These are phyloP conservation scores for Danio tinwini DNA, from an alignment of 2,797 vertebrate species.

Conservation along the genomic window DNA sequence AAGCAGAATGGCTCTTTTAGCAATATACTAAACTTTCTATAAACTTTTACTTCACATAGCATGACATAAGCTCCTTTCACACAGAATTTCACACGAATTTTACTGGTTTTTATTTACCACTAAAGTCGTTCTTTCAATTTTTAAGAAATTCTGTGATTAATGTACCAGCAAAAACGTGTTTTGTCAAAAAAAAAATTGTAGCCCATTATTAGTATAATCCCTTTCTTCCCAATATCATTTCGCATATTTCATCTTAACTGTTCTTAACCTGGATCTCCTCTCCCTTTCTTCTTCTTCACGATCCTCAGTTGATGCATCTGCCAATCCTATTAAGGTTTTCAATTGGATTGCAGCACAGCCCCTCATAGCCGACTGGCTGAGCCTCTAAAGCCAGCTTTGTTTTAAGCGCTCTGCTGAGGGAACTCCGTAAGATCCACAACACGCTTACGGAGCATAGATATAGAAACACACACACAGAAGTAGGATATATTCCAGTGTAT, in stretches of 20 bases:
- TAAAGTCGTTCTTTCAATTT: too few species aligned
- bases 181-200: too few species aligned
- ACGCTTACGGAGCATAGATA: constrained; percentile 52
- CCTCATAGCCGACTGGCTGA: constrained; percentile 79
- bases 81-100: too few species aligned
- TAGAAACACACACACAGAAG: constrained; percentile 14
- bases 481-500: background rate
- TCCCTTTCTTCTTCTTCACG: constrained; percentile 16
- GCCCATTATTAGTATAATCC: background rate
- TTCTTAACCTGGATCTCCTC: constrained; percentile 45
- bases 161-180: too few species aligned
- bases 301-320: constrained; percentile 67
- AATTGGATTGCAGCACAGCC: constrained; percentile 79
- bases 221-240: constrained; percentile 8
- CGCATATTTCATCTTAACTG: constrained; percentile 52
- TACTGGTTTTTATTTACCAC: too few species aligned
- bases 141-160: too few species aligned
- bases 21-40: too few species aligned
- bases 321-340: constrained; percentile 78
- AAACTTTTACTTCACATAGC: too few species aligned
- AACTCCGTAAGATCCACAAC: constrained; percentile 68
- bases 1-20: too few species aligned
- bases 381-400: constrained; percentile 81
- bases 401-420: constrained; percentile 74
- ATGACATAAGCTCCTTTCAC: too few species aligned